Evolutionary conservation across 2,113 vertebrate species (phyloP).

Genomic region (Plecotus auritus): DNA sequence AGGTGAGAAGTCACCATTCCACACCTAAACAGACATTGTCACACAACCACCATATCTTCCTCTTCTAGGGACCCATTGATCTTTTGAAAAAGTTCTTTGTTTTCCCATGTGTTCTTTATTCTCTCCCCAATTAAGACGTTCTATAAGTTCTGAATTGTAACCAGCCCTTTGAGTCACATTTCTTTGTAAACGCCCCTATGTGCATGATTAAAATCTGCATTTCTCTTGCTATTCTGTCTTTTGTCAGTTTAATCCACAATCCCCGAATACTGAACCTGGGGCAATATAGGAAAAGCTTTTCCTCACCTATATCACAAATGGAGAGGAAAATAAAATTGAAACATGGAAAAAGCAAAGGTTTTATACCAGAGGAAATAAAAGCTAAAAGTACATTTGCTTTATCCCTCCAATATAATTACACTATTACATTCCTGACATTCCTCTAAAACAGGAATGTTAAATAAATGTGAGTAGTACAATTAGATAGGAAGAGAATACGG

Average conservation of each 20-base stretch:
- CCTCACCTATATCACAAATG: neutral
- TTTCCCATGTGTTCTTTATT: neutral
- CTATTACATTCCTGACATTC: conserved; percentile 9
- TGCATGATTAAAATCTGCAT: neutral
- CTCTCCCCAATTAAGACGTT: neutral
- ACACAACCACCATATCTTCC: neutral
- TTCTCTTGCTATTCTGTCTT: neutral
- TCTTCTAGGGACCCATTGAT: neutral
- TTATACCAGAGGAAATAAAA: conserved; percentile 1
- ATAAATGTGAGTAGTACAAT: neutral
- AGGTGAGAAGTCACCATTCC: neutral
- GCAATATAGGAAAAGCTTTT: neutral
- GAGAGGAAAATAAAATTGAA: neutral
- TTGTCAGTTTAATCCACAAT: neutral
- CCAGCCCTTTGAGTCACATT: neutral
- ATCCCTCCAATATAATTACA: neutral
- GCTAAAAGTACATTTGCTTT: neutral
- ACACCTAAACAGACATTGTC: neutral
- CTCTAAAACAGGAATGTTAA: conserved; percentile 15
- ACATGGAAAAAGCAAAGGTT: neutral
- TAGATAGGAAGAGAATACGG: neutral
- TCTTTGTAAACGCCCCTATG: neutral
- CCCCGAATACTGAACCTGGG: neutral
- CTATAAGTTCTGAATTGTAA: neutral
- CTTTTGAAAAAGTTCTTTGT: neutral